Evolutionary conservation across 2,888 invertebrate genomes (phyloP).

Genomic region (Hemistola chrysoprasaria): DNA sequence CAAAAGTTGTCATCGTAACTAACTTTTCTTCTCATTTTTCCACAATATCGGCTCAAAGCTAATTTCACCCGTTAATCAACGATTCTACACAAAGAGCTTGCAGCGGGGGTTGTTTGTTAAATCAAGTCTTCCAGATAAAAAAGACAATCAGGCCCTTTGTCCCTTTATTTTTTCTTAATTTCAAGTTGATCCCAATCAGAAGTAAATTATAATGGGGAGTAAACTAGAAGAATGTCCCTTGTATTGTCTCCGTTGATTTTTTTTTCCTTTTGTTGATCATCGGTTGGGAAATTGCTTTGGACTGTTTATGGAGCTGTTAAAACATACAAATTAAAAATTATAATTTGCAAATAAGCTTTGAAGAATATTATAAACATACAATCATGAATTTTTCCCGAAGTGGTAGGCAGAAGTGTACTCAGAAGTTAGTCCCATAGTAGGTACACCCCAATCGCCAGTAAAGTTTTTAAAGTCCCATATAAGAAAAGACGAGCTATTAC

Average conservation of each 20-base stretch:
- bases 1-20: no score
- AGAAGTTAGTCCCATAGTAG: no score
- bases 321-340: no score
- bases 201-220: conserved; percentile 80
- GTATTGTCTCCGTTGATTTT: conserved; percentile 69
- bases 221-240: conserved; percentile 72
- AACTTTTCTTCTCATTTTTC: conserved; percentile 15
- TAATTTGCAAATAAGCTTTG: no score
- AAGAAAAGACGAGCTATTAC: no score
- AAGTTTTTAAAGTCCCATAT: no score
- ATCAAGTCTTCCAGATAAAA: conserved; percentile 72
- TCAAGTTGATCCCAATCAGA: conserved; percentile 79
- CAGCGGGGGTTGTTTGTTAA: conserved; percentile 68
- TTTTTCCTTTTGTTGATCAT: conserved; percentile 58
- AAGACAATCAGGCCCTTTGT: conserved; percentile 70
- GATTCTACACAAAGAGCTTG: conserved; percentile 37
- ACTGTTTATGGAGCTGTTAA: conserved; percentile 52
- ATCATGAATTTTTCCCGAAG: no score
- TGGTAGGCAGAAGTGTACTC: no score
- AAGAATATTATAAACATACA: no score
- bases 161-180: conserved; percentile 81
- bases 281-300: conserved; percentile 44
- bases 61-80: conserved; percentile 56
- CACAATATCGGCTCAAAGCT: conserved; percentile 37
- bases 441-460: no score